Evolutionary conservation across 1,140 invertebrate species (phyloP).

Genomic region (Geopemphigus sp.): DNA sequence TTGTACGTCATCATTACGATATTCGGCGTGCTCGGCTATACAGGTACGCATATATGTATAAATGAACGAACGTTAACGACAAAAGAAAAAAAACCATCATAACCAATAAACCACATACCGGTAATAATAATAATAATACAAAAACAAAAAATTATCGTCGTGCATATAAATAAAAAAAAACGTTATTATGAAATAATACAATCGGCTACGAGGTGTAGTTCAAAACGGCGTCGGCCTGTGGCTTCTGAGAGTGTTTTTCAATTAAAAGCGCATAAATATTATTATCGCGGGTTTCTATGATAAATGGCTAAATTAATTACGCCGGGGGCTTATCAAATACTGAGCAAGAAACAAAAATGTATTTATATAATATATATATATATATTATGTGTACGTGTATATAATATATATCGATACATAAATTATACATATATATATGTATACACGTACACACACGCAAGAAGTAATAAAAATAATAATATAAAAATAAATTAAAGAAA

Average conservation of each 20-base stretch:
- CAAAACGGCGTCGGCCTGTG: constrained; percentile 21
- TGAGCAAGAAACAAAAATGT: constrained; percentile 31
- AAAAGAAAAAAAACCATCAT: neutral
- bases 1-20: constrained; percentile 14
- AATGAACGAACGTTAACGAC: neutral
- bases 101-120: neutral
- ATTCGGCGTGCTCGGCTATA: constrained; percentile 39
- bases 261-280: constrained; percentile 41
- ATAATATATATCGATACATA: too few species aligned
- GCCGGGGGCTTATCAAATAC: constrained; percentile 18
- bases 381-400: neutral
- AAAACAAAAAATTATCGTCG: constrained; percentile 14
- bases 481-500: neutral
- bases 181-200: constrained; percentile 18
- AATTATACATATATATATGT: neutral
- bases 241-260: constrained; percentile 30
- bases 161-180: too few species aligned
- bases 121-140: constrained; percentile 7
- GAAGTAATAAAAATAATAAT: neutral
- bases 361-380: constrained; percentile 2
- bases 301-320: constrained; percentile 33
- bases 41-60: neutral
- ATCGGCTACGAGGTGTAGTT: constrained; percentile 25
- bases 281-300: constrained; percentile 35
- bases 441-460: neutral